Evolutionary conservation across 2,888 invertebrate species (phyloP).

Genomic region (Argyresthia albistria): DNA sequence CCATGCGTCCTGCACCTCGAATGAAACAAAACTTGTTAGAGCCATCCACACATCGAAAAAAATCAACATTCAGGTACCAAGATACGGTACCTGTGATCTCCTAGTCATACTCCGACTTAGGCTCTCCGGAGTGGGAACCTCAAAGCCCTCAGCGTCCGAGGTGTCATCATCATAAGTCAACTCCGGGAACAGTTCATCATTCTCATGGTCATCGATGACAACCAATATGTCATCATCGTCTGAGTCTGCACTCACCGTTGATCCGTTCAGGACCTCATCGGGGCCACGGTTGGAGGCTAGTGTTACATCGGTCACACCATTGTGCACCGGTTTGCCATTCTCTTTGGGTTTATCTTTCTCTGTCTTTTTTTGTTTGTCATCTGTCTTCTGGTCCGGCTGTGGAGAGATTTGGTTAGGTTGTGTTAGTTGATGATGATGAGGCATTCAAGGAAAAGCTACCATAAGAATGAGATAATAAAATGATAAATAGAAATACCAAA

Average conservation of each 20-base stretch:
- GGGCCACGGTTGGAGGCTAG: conserved; percentile 16
- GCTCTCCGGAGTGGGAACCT: conserved; percentile 21
- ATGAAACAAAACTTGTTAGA: neutral
- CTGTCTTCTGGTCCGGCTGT: conserved; percentile 18
- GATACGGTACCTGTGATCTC: conserved; percentile 51
- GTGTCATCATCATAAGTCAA: conserved; percentile 52
- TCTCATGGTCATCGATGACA: conserved; percentile 24
- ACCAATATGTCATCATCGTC: conserved; percentile 36
- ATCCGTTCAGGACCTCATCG: conserved; percentile 20
- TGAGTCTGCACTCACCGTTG: conserved; percentile 42
- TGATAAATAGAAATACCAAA: too few relatives aligned
- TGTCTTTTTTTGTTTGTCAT: conserved; percentile 11
- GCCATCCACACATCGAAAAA: neutral
- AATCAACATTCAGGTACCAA: neutral
- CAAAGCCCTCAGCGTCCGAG: conserved; percentile 44
- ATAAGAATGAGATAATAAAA: too few relatives aligned
- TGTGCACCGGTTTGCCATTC: neutral
- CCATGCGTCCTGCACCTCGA: too few relatives aligned
- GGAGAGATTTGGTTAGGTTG: too few relatives aligned
- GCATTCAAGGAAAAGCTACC: too few relatives aligned
- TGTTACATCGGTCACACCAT: neutral
- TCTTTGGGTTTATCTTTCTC: conserved; percentile 2
- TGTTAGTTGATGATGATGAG: too few relatives aligned
- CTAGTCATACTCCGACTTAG: conserved; percentile 50
- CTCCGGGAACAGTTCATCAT: conserved; percentile 61